A percentile compares a stretch with the other conserved stretches of the same genome.
phyloP scores from a whole-genome alignment of 2,888 invertebrate species.

The Magallana nippona region DNA sequence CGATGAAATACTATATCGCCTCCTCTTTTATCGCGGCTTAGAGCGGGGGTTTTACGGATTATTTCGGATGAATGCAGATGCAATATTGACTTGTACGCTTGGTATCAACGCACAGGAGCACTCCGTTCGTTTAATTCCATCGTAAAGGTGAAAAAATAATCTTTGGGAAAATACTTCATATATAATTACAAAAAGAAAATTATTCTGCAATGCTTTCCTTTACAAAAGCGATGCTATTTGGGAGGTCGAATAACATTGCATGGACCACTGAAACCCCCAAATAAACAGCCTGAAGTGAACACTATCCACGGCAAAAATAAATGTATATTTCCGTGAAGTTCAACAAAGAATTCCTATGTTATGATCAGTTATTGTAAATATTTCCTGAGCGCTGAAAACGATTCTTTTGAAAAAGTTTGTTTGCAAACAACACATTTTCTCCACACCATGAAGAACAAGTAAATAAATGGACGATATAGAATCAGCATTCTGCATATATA shows the following conservation, averaged over 20 bases:
- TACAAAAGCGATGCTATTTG: neutral
- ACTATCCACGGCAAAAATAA: neutral
- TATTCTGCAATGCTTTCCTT: neutral
- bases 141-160: conserved; percentile 23
- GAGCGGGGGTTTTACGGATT: conserved; percentile 7
- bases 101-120: neutral
- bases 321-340: neutral
- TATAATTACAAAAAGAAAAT: conserved; percentile 3
- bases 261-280: neutral
- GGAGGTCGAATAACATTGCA: conserved; percentile 5
- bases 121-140: conserved; percentile 24
- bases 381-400: neutral
- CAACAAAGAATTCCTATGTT: conserved; percentile 1
- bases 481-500: neutral
- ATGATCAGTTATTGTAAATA: conserved; percentile 15
- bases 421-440: neutral
- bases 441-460: neutral
- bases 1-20: conserved; percentile 1
- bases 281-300: conserved; percentile 17
- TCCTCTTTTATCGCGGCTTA: conserved; percentile 19
- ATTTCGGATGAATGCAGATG: conserved; percentile 33
- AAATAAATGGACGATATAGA: neutral
- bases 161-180: conserved; percentile 16
- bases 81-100: conserved; percentile 3
- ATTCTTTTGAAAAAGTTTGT: neutral